Base-by-base conservation (phyloP, 2,797 vertebrate species). In the Intellagama lesueurii region DNA sequence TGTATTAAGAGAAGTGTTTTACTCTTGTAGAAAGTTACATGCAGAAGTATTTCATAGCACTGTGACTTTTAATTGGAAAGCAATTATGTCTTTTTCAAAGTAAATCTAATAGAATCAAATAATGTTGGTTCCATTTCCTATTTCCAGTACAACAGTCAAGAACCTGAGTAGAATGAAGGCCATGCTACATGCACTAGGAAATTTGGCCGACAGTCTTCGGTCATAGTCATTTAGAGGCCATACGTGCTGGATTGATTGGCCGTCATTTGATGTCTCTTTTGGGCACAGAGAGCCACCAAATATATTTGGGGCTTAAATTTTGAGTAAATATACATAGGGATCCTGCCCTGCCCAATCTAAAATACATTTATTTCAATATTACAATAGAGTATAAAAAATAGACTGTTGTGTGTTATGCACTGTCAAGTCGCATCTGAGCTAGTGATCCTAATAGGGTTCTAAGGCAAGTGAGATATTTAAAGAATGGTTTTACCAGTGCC, bases 31-130 rank as follows among this genome's bases (percentile, higher is more conserved):
- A 91, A 88, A 68, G 87, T 91, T 91, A 81, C 35, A 91, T 91
- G 92, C 26, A 90, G 87, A 93, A 95, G 79, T 92, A 93, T 90
- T 89, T 87, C 90, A 79, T 72, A 92, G 86, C 83, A 92, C 91
- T 95, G 94, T 91, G 87, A 83, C 91, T 91, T 91, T 89, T 77
- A 60, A 89, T 89, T 91, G 83, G 30, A 93, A 90, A 40, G 35
- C 19, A 60, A 5, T 3, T 24, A 4, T 14, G 19, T 17, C 32
- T 22, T 14, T 49, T 52, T 49, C 77, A 7, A 80, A 80, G 49
- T 80, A 56, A 19, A 60, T 81, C 52, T 81, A 32, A 35, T 60
- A 1, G 19, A 77, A 66, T 47, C 26, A 30, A 76, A 66, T 30
- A 24, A 28, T 75, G 44, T 64, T 68, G 22, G 4, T 89, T 79